Evolutionary conservation across 2,888 invertebrate genomes (phyloP).

Genomic region (Drosophila gaucha): DNA sequence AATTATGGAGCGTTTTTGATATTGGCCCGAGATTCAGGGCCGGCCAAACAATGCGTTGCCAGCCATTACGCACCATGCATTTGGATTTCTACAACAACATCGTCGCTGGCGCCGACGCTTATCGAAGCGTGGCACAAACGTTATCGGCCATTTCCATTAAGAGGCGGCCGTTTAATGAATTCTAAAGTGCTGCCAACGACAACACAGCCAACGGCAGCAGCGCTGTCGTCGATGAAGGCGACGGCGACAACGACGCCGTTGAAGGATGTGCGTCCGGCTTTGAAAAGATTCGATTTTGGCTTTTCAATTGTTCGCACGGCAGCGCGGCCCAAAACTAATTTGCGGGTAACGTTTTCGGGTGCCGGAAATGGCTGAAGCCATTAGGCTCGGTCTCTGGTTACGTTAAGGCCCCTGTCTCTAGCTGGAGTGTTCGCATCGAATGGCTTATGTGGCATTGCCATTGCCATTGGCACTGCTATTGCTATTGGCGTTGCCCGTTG

Average conservation of each 20-base stretch:
- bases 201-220: neutral
- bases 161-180: slow-evolving; percentile 79
- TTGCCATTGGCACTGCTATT: slow-evolving; percentile 20
- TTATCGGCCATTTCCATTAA: slow-evolving; percentile 81
- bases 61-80: slow-evolving; percentile 62
- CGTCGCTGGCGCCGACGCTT: slow-evolving; percentile 48
- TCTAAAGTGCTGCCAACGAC: slow-evolving; percentile 63
- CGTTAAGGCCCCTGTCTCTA: slow-evolving; percentile 27
- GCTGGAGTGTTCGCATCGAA: slow-evolving; percentile 33
- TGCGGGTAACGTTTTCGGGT: slow-evolving; percentile 76
- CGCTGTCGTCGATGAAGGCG: neutral
- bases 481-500: slow-evolving; percentile 13
- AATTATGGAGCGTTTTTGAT: slow-evolving; percentile 73
- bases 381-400: slow-evolving; percentile 54
- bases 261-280: slow-evolving; percentile 73
- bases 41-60: slow-evolving; percentile 64
- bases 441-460: slow-evolving; percentile 50
- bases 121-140: slow-evolving; percentile 78
- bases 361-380: slow-evolving; percentile 76
- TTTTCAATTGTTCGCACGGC: slow-evolving; percentile 78
- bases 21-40: slow-evolving; percentile 61
- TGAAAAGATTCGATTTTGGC: slow-evolving; percentile 79
- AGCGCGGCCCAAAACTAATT: slow-evolving; percentile 70
- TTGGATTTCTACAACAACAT: slow-evolving; percentile 43
- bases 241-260: slow-evolving; percentile 36